Base-by-base conservation (phyloP, 2,797 vertebrate species). In the Ibycter americanus region DNA sequence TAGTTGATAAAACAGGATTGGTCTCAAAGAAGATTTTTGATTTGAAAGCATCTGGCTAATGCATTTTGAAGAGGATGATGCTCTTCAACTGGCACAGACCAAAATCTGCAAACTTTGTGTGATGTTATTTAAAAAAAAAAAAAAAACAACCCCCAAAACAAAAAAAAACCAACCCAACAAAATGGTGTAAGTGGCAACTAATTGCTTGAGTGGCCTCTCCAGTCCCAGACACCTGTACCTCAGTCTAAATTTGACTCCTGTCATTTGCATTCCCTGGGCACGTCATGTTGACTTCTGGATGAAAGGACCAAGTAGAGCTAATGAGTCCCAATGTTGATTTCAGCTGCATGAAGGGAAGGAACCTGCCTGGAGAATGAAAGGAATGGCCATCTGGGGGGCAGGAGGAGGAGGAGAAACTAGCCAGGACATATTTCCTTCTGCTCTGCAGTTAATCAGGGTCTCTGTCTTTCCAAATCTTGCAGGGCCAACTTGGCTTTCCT, bases 271-370 rank as follows among this genome's bases (percentile, higher is more conserved):
- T 86, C 42, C 42, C 54, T 72, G 78, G 63, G 4, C 70, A 74
- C 42, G 61, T 79, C 94, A 84, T 8, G 4, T 52, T 85, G 91
- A 62, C 84, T 93, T 90, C 12, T 25, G 73, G 95, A 95, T 96
- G 94, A 97, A 97, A 97, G 95, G 70, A 76, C 72, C 6, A 11
- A 83, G 36, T 34, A 78, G 65, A 77, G 56, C 59, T 93, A 84
- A 81, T 59, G 78, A 70, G 91, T 87, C 79, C 73, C 87, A 89
- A 15, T 73, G 78, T 91, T 92, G 84, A 71, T 96, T 92, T 94
- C 89, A 95, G 76, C 78, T 97, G 94, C 2, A 3, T 9, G 29
- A 25, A 47, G 49, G 56, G 71, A 68, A 80, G 70, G 44, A 87
- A 76, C 71, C 61, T 58, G n/a, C 25, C 67, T 34, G 13, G 70